Base-by-base conservation (phyloP, 2,888 invertebrate genomes). In the Pachydiplax longipennis region DNA sequence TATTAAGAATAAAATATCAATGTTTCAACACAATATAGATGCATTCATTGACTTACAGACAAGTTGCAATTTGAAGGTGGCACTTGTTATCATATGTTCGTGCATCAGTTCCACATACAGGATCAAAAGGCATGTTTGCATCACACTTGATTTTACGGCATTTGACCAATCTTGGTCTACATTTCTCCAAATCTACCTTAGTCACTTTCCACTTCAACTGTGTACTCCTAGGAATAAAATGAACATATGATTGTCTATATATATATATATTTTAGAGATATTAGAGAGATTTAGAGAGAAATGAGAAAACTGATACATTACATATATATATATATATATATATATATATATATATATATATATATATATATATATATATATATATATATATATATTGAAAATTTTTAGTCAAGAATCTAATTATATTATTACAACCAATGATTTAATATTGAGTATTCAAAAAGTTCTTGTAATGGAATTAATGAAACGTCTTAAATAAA, bases 91-190 rank as follows among this genome's bases (percentile, higher is more conserved):
- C 95, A 94, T 98, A 98, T 0, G 97, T 97, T 92, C 96, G 96
- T 25, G 98, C 98, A 93, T 98, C 98, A 12, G 98, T 98, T 1
- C 98, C 98, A 93, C 98, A 98, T n/a, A 98, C 96, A 2, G 97
- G 97, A 93, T 94, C 94, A 90, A 92, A 92, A 25, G 92, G 92
- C 15, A 92, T 92, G 48, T 93, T 93, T 53, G 91, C 18, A n/a
- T 87, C 91, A 91, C 94, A 94, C 91, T 96, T 96, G 90, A 95
- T 94, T 93, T 97, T 97, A 93, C 96, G 95, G 93, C 98, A 98
- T 93, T 97, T 97, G 92, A 95, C 96, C 93, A 97, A 94, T 92
- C 97, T 96, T 3, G 95, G 94, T 90, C 96, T 95, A 93, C 98
- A 98, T 93, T 98, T 98, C 92, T 97, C 97, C 95, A 97, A 97